Base-by-base conservation (phyloP, 2,113 vertebrate genomes). In the Cryptoleucopteryx plumbea region DNA sequence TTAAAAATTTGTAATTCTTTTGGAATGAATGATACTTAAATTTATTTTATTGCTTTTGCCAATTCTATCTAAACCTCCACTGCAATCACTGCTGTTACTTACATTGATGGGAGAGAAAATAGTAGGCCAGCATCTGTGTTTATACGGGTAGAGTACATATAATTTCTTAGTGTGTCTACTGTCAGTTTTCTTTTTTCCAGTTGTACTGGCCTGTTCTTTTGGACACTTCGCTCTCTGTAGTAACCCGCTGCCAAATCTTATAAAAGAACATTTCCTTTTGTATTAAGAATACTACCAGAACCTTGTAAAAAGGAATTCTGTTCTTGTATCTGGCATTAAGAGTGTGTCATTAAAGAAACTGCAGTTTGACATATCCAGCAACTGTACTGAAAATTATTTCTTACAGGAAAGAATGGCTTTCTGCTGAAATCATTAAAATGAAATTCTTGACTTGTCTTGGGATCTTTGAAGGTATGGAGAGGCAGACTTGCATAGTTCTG, bases 341-440 rank as follows among this genome's bases (percentile, higher is more conserved):
- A 84, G 68, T 42, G 11, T 47, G 63, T 59, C 11, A 18, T 65
- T 97, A 84, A 88, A 82, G 90, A 73, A 86, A 66, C 73, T 56
- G 80, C 55, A 68, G 66, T 81, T 86, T 96, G 96, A 92, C 88
- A 92, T n/a, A 92, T 61, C 70, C 88, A 84, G 93, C 81, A 86
- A 91, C 78, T 75, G 15, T 11, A 68, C 20, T 55, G 82, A 68
- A 81, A 92, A 84, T 80, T 20, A 86, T 95, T 91, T 96, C 75
- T 94, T 93, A 82, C 67, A 97, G 93, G 31, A 90, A 96, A 94
- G 94, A 93, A 82, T 92, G 91, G 82, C 82, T 96, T 95, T 97
- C 96, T 91, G 68, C 78, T 87, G 94, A 96, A 97, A 91, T 94
- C 72, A 79, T 95, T 95, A 93, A 86, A 86, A 72, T 93, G 90